Evolutionary conservation across 2,888 invertebrate species (phyloP), one percentile per base, ranked within the genome.

Genomic region (Drosophila hawaiiensis): DNA sequence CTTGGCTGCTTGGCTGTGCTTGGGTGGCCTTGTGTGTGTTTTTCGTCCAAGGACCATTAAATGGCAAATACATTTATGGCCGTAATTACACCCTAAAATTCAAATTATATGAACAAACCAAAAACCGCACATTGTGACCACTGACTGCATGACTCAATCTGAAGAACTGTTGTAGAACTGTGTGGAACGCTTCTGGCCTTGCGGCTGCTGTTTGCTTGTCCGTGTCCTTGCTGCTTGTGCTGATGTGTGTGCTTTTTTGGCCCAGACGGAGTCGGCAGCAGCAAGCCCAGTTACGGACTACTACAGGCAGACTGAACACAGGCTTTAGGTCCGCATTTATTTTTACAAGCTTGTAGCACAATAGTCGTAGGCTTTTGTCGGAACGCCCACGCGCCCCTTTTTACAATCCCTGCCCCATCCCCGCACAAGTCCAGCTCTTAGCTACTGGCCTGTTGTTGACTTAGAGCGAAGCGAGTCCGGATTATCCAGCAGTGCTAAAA

Each of bases 61-160:
- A 83, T 67, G 85, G 83, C 84, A 86, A 91, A 92, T 87, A 92
- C 92, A 92, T 92, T 92, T 92, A 92, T 92, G 85, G 81, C 87
- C 77, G 78, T 89, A 92, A 92, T 92, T 92, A 92, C 87, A 87
- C 91, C 89, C 90, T 92, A 92, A 91, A 92, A 91, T 82, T 91
- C 85, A 92, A 90, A 91, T 92, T 91, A 92, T 91, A 91, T 89
- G 83, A 90, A 91, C 91, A 91, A 85, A 83, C 84, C 91, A 77
- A 75, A 56, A 85, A 87, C 90, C 90, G 90, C 91, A 90, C 80
- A 77, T 82, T 83, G 83, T 91, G 84, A 75, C 90, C 90, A 82
- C 73, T 29, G 58, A 16, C 58, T 63, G 84, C 87, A 84, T 84
- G 88, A 72, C 84, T 89, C 90, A 84, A 87, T 88, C 84, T 63